Base-by-base conservation (phyloP, 2,888 invertebrate genomes). In the Cybosia mesomella region DNA sequence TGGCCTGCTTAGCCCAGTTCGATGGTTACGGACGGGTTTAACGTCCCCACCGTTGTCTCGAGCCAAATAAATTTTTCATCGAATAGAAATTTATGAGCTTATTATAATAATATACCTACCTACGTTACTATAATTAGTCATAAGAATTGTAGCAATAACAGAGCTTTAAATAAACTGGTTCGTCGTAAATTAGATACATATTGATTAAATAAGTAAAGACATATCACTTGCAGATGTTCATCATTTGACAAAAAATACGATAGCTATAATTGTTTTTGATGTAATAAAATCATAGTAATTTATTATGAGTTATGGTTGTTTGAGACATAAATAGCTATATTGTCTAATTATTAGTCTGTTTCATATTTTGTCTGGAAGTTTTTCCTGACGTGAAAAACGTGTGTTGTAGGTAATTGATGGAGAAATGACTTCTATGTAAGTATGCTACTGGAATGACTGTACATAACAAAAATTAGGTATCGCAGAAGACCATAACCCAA, bases 41-140 rank as follows among this genome's bases (percentile, higher is more conserved):
- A 70, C 63, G 58, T 59, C 68, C 72, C 70, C 63, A 55, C 66
- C 65, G 64, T 58, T 62, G 71, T 55, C 62, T 59, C 73, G 72
- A 69, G 60, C 74, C 69, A 74, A 72, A 80, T 79, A 74, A 55
- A 69, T 72, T 71, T 79, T 71, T 73, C 70, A 77, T 76, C 75
- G 66, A 68, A 62, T 55, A 60, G 22, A 61, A 65, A 79, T 75
- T 80, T 80, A 78, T 67, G 73, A 72, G 60, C 7, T 71, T 64
- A 71, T 73, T 74, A 69, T 67, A 71, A 73, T 76, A 77, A 71
- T 55, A 67, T 75, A 75, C 66, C 54, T 68, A 66, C 53, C 54
- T 68, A 66, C 53, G 59, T 49, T 63, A 22, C 61, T 66, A 68
- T 68, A 74, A 68, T 73, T 72, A 71, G 60, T 53, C 59, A 70